Evolutionary conservation across 2,113 vertebrate species (phyloP).

Genomic region (Sturnira hondurensis): DNA sequence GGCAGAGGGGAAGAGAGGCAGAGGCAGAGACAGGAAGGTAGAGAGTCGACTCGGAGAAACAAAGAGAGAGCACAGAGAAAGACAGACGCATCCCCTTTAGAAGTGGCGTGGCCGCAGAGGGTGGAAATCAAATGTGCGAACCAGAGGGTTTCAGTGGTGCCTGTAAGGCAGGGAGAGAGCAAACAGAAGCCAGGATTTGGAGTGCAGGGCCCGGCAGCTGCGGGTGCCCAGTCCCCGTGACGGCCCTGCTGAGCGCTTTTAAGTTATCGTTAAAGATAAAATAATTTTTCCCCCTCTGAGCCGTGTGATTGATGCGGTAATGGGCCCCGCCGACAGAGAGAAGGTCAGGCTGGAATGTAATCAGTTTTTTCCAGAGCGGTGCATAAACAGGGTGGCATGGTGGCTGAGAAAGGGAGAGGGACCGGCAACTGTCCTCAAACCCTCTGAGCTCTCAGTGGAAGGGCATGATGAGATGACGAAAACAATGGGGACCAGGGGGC

Average conservation of each 20-base stretch:
- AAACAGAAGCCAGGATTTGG: neutral
- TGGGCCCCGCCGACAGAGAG: constrained; percentile 51
- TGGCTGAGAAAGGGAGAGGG: neutral
- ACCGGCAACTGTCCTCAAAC: neutral
- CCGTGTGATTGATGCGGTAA: constrained; percentile 59
- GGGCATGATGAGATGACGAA: neutral
- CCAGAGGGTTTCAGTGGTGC: neutral
- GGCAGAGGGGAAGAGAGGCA: neutral
- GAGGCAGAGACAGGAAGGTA: neutral
- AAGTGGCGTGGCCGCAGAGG: neutral
- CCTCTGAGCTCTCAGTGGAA: neutral
- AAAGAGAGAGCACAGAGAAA: too few relatives aligned
- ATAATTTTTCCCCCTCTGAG: constrained; percentile 44
- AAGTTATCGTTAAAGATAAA: constrained; percentile 43
- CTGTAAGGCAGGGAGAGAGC: neutral
- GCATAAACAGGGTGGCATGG: constrained; percentile 49
- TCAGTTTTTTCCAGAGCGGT: constrained; percentile 52
- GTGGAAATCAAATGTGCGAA: neutral
- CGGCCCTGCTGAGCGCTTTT: neutral
- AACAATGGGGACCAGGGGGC: neutral
- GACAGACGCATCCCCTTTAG: fast-evolving
- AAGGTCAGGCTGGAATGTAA: constrained; percentile 76
- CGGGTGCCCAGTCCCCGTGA: neutral
- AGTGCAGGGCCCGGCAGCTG: neutral
- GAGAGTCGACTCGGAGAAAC: neutral